Base-by-base conservation (phyloP, 2,797 vertebrate species). In the Enteromius mattozi region DNA sequence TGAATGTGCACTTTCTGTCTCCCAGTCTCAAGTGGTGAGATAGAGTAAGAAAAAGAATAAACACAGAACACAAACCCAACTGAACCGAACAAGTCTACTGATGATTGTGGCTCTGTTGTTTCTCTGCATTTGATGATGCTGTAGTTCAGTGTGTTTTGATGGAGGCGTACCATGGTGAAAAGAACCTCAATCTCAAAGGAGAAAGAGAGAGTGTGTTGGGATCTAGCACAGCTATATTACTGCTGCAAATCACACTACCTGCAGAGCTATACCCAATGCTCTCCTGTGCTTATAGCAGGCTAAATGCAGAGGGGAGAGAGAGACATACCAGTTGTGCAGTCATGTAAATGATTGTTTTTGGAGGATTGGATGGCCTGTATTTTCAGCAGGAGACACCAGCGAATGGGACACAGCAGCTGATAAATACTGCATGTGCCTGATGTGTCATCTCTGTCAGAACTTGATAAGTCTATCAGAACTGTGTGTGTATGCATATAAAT, bases 241-340 rank as follows among this genome's bases (percentile, higher is more conserved):
- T 70, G 54, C 76, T 82, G 82, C 85, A 88, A 86, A 88, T 88
- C 85, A 86, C 59, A 83, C 54, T 69, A 69, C 69, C 51, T 37
- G 19, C 68, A 87, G 19, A 86, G 82, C 82, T 87, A 78, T 71
- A 78, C 24, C 69, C 82, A 85, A 81, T 82, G 83, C 33, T 56
- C 49, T 49, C 75, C 33, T 16, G 8, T 3, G 33, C 6, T 83
- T 85, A 72, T 85, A 72, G 37, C 75, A 82, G 69, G n/a, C 51
- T 81, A 68, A 72, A 78, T 4, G 68, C 80, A 78, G 51, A 24
- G n/a, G 56, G 51, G 42, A 74, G 30, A 49, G 59, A 27, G 51
- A 81, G 68, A 66, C 69, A 30, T 30, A 47, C 33, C 70, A 71
- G 77, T 33, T 59, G 10, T 54, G 72, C 47, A 54, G 47, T 30